These are phyloP conservation scores for Tautogolabrus adspersus DNA, from an alignment of 2,113 vertebrate species.

Conservation along the genomic window DNA sequence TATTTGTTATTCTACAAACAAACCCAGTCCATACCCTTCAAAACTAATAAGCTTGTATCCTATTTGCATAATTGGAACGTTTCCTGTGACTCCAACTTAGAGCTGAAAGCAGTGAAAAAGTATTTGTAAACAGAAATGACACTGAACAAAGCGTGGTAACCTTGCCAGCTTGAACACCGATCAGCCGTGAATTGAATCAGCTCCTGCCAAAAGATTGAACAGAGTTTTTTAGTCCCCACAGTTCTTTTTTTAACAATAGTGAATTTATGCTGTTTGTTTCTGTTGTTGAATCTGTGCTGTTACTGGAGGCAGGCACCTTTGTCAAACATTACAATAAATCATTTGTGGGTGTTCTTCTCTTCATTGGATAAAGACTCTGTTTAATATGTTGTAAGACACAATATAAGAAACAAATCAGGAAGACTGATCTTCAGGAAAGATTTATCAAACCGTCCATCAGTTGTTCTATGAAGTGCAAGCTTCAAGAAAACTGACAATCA, in stretches of 20 bases:
- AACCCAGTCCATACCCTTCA: constrained; percentile 38
- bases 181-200: constrained; percentile 57
- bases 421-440: neutral
- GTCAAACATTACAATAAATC: neutral
- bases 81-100: constrained; percentile 22
- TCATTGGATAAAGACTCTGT: neutral
- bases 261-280: constrained; percentile 26
- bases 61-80: constrained; percentile 60
- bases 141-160: constrained; percentile 38
- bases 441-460: no score
- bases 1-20: constrained; percentile 39
- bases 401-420: no score
- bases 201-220: constrained; percentile 24
- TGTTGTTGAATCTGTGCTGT: neutral
- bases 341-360: neutral
- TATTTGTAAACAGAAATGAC: constrained; percentile 41
- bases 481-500: no score
- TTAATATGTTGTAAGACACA: no score
- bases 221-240: neutral
- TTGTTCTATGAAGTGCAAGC: no score
- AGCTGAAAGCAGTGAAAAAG: constrained; percentile 24
- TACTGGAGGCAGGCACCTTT: neutral
- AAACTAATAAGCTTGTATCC: constrained; percentile 47
- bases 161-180: constrained; percentile 45
- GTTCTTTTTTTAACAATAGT: neutral